These are phyloP conservation scores for Xylophagus ater DNA, from an alignment of 2,888 invertebrate species.

Conservation along the genomic window DNA sequence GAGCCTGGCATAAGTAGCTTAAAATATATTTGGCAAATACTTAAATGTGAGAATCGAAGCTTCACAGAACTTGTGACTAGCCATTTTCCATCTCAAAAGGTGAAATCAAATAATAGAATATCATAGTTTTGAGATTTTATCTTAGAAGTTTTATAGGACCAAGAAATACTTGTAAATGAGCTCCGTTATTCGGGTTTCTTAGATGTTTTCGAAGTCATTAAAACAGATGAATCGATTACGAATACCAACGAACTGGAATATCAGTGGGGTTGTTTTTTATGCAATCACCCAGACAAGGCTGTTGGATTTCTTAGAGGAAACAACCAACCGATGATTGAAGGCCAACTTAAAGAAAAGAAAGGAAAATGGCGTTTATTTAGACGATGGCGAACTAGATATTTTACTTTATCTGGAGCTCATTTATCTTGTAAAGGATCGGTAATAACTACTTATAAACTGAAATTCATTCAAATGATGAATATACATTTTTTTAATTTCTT, in stretches of 20 bases:
- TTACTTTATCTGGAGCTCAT: slow-evolving; percentile 85
- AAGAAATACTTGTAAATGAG: slow-evolving; percentile 76
- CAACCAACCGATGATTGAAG: slow-evolving; percentile 80
- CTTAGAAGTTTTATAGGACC: slow-evolving; percentile 50
- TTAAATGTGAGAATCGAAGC: slow-evolving; percentile 82
- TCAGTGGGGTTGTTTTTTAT: slow-evolving; percentile 85
- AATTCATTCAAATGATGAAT: neutral
- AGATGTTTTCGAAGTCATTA: slow-evolving; percentile 80
- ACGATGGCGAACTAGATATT: slow-evolving; percentile 87
- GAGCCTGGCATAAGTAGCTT: slow-evolving; percentile 72
- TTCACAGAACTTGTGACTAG: slow-evolving; percentile 86
- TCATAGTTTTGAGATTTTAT: neutral
- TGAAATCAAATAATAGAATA: slow-evolving; percentile 26
- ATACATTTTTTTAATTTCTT: slow-evolving; percentile 21
- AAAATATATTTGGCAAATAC: slow-evolving; percentile 89
- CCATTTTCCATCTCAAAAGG: slow-evolving; percentile 83
- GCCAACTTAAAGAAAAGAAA: slow-evolving; percentile 83
- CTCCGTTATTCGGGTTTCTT: slow-evolving; percentile 77
- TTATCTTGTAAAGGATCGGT: slow-evolving; percentile 77
- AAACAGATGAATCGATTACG: slow-evolving; percentile 37
- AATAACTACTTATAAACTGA: slow-evolving; percentile 23
- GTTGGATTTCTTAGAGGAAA: slow-evolving; percentile 69
- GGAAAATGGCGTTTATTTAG: slow-evolving; percentile 85
- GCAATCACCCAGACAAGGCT: slow-evolving; percentile 84
- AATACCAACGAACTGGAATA: slow-evolving; percentile 41